Conservation (phyloP, 2,888 invertebrate genomes). For the Acanthosepion pharaonis region DNA sequence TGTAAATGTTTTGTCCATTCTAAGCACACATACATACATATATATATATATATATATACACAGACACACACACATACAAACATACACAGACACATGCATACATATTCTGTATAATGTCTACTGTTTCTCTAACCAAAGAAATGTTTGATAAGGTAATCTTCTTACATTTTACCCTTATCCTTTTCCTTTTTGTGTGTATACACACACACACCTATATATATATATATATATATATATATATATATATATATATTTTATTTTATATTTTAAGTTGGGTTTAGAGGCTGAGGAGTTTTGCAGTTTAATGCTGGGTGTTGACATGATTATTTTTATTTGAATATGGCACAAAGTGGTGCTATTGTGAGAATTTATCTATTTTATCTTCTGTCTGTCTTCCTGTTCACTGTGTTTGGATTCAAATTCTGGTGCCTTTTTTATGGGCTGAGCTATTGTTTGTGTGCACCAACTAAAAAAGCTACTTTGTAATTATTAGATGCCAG, state of each 20-base stretch:
- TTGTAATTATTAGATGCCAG: neutral
- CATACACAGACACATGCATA: too few relatives aligned
- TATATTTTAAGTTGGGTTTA: neutral
- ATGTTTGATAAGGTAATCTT: conserved; percentile 33
- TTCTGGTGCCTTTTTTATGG: neutral
- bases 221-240: conserved; percentile 18
- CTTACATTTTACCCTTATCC: neutral
- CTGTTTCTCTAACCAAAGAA: conserved; percentile 33
- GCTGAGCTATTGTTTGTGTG: neutral
- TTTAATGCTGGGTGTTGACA: neutral
- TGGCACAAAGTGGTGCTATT: neutral
- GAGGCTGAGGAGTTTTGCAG: neutral
- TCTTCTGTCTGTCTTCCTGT: neutral
- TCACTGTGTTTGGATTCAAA: neutral
- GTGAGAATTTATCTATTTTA: neutral
- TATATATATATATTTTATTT: neutral
- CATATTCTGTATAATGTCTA: neutral
- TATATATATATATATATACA: too few relatives aligned
- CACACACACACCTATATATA: neutral
- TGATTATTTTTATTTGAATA: neutral
- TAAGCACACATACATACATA: neutral
- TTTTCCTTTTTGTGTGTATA: neutral
- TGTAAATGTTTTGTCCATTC: conserved; percentile 21
- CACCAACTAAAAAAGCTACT: neutral
- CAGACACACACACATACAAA: too few relatives aligned